These are phyloP conservation scores for Nebria salina DNA, from an alignment of 2,888 invertebrate genomes.

Conservation along the genomic window DNA sequence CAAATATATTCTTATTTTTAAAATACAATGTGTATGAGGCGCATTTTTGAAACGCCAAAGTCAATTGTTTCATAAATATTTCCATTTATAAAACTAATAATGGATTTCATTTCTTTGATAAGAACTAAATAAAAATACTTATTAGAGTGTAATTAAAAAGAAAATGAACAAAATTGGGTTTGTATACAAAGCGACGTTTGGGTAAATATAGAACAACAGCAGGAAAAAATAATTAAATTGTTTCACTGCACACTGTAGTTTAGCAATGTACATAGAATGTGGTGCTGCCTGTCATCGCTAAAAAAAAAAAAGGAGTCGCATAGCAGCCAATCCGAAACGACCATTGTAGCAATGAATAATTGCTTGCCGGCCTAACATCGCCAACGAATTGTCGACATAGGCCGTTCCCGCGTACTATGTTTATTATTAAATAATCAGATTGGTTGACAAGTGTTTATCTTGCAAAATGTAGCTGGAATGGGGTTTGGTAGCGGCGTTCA, in stretches of 20 bases:
- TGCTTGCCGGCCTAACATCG: background rate
- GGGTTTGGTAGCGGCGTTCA: background rate
- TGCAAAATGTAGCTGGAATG: constrained; percentile 11
- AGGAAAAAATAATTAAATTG: background rate
- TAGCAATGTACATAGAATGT: background rate
- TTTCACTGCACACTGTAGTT: background rate
- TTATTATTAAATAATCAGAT: constrained; percentile 31
- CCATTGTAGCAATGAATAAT: constrained; percentile 10
- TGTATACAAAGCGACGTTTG: background rate
- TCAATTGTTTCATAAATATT: no score
- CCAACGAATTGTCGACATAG: background rate
- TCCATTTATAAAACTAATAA: no score
- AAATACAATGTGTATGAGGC: background rate
- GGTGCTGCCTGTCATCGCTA: background rate
- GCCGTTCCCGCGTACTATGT: background rate
- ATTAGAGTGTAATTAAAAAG: background rate
- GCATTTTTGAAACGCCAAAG: no score
- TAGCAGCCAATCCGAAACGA: constrained; percentile 9
- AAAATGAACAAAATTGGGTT: background rate
- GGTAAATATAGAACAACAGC: background rate
- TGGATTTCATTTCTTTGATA: background rate
- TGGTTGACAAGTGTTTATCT: constrained; percentile 26
- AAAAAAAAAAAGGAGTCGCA: background rate
- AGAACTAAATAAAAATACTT: background rate
- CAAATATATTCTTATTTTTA: background rate